These are phyloP conservation scores for Creontiades dilutus DNA, from an alignment of 2,888 invertebrate genomes.

Conservation along the genomic window DNA sequence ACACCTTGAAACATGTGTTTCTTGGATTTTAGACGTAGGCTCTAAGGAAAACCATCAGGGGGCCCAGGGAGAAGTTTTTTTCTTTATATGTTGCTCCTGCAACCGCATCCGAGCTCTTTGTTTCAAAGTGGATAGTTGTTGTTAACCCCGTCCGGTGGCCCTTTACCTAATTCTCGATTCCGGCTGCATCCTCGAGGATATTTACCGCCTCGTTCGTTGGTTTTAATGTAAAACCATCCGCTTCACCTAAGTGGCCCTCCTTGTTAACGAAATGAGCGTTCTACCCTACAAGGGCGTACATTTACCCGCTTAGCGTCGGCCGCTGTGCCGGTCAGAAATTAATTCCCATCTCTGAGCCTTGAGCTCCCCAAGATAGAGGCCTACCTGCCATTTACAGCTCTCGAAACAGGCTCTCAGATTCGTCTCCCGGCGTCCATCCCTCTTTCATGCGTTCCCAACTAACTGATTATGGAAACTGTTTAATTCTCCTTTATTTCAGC, in stretches of 20 bases:
- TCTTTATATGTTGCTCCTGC: too few relatives aligned
- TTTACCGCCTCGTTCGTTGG: conserved; percentile 8
- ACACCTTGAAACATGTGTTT: too few relatives aligned
- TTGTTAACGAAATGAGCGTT: conserved; percentile 34
- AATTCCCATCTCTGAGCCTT: background rate
- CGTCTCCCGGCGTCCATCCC: background rate
- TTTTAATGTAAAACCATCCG: conserved; percentile 25
- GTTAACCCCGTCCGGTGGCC: too few relatives aligned
- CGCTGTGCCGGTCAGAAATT: background rate
- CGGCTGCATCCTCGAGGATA: background rate
- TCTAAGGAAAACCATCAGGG: too few relatives aligned
- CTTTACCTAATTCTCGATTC: background rate
- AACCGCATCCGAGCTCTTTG: too few relatives aligned
- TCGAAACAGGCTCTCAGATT: background rate
- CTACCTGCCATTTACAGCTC: conserved; percentile 31
- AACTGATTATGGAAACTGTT: conserved; percentile 25
- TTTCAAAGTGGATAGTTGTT: too few relatives aligned
- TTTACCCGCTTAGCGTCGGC: conserved; percentile 23
- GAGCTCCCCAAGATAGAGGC: background rate
- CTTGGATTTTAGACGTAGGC: too few relatives aligned
- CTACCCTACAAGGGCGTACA: conserved; percentile 15
- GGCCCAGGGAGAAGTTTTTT: too few relatives aligned
- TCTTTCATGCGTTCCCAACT: conserved; percentile 3
- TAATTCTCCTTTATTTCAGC: background rate
- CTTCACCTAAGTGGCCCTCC: conserved; percentile 20